Base-by-base conservation (phyloP, 2,797 vertebrate genomes). In the Babyrousa celebensis region DNA sequence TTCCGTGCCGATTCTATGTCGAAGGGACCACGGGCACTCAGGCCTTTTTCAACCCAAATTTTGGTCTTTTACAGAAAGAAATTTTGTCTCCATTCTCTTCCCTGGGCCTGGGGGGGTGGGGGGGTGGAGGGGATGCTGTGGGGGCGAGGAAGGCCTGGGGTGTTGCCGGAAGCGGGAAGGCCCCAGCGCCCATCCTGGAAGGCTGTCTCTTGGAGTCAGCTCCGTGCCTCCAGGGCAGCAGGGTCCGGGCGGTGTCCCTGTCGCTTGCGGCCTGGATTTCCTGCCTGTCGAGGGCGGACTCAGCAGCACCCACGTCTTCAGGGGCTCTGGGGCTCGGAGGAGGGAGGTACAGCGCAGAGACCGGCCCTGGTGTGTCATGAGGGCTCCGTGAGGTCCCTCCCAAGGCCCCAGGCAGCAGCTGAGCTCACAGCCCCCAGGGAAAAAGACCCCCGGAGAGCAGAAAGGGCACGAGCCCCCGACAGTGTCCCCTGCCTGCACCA, bases 361-460 rank as follows among this genome's bases (percentile, higher is more conserved):
- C 71, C 83, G 18, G 8, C 1, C 0, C 2, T 2, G 8, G n/a
- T 12, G 12, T 6, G 21, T 27, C 6, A 0, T 12, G 0, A 18
- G 25, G 0, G 0, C 32, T 36, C 11, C 5, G 2, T 14, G 1
- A 25, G 9, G 43, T 48, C 43, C 43, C 29, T 43, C 29, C 48
- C 5, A 6, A 17, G 9, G 29, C n/a, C 70, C 89, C n/a, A 56
- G 54, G n/a, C 2, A n/a, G 23, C 7, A 7, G 10, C 65, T 1
- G 83, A 68, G 54, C 62, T 77, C 68, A 32, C 25, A 27, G 58
- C 25, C 21, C 12, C 7, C 1, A 14, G 5, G 56, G 75, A 77
- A 68, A 74, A 54, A 43, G 70, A 48, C 17, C 32, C 3, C 36
- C 36, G 12, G 12, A 21, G 54, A 21, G 48, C 48, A 32, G 48